Base-by-base conservation (phyloP, 2,797 vertebrate genomes). In the Muraenolepis orangiensis region DNA sequence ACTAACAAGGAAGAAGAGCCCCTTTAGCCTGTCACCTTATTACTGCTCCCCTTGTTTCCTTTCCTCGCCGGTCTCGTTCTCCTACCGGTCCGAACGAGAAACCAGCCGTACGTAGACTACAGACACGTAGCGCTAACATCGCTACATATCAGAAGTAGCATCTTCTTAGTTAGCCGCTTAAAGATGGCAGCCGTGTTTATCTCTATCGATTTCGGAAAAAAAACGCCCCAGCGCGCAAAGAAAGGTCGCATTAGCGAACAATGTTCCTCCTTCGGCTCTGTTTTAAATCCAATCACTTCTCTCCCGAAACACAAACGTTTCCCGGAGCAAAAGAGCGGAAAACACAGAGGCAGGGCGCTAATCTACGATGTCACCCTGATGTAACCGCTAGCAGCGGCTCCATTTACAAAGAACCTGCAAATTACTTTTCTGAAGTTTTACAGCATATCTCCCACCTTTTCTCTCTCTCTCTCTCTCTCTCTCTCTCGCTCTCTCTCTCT, bases 311-410 rank as follows among this genome's bases (percentile, higher is more conserved):
- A 80, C 71, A 69, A 81, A 71, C 42, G 64, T 82, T 70, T 85
- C 81, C 74, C 30, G 71, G 66, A 87, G 80, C 76, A 16, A 76
- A n/a, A 67, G 38, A 61, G 57, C 11, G 57, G 57, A 34, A 73
- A 81, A 76, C 70, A 46, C n/a, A 83, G 72, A 84, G 82, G 68
- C 30, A 70, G 77, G 71, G 81, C 74, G 69, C 29, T 84, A 85
- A 89, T 87, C 78, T 85, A 23, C 82, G 73, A 74, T 74, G 67
- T 81, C 82, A 85, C 76, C 79, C 69, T 84, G 80, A 76, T 70
- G 79, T 75, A 73, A n/a, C n/a, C 38, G 82, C 83, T 82, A 76
- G 4, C 31, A 78, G 86, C 84, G n/a, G 71, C 70, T 40, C 76
- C 72, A 82, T 79, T 87, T 83, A 84, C 68, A 82, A 83, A 42